Base-by-base conservation (phyloP, 2,113 vertebrate genomes). In the Onychostoma macrolepis region DNA sequence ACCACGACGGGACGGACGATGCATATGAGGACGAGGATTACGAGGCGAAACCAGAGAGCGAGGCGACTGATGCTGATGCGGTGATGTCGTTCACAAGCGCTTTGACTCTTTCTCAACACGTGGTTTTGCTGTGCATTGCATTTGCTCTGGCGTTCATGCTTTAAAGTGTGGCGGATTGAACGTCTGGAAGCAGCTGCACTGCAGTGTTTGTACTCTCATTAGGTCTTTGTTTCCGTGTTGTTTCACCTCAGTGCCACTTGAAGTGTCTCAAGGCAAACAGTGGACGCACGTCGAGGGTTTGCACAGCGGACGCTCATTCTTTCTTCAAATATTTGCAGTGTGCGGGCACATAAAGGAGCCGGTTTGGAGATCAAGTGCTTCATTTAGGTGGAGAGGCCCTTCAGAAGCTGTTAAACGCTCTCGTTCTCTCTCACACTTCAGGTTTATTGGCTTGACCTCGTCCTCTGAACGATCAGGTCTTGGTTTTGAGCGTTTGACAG, bases 301-400 rank as follows among this genome's bases (percentile, higher is more conserved):
- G 92, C 93, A 89, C 90, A 86, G 78, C 88, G 90, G 85, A 88
- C 89, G 85, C 43, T 90, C 91, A 93, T 95, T 92, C 93, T 94
- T 93, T 91, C 93, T 94, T 93, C 93, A 94, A 93, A 95, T 94
- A 94, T 95, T 93, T 93, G 94, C 87, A 58, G 89, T 88, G 89
- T 89, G 89, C 79, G 61, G 85, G 86, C 41, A 76, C 86, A 88
- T 90, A 91, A 93, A 90, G 90, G 88, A 90, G 91, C 53, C 91
- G 91, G 91, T 89, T 93, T 90, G 91, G 90, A 90, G 92, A 94
- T 94, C 91, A 93, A 93, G 92, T 90, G 92, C 92, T 92, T 92
- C 91, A 92, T 94, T 95, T 85, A 93, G 91, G 89, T 93, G 87
- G 90, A 94, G 93, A 87, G 87, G 89, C 91, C 91, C 91, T 93